Conservation (phyloP, 2,888 invertebrate species). For the Agrenia bidenticulata region DNA sequence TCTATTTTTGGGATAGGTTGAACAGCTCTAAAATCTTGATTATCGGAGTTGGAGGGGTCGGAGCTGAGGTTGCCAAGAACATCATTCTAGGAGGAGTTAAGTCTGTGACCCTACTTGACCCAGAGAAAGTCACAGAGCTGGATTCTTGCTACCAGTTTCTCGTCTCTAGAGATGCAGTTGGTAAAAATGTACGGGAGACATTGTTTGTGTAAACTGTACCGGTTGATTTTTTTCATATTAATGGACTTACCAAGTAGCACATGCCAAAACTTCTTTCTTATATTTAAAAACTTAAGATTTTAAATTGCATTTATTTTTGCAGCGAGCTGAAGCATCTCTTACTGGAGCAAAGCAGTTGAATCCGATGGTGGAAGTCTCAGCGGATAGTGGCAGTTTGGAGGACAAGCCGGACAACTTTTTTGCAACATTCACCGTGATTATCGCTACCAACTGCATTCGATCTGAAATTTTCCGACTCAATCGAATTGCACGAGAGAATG, state of each 20-base stretch:
- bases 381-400: conserved; percentile 60
- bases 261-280: not conserved
- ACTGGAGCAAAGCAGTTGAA: conserved; percentile 80
- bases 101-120: conserved; percentile 80
- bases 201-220: too few species aligned
- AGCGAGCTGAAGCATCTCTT: conserved; percentile 82
- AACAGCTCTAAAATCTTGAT: conserved; percentile 82
- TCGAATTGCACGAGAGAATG: conserved; percentile 70
- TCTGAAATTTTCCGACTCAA: conserved; percentile 74
- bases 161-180: conserved; percentile 69
- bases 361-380: conserved; percentile 82
- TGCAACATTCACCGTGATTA: conserved; percentile 73
- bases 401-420: conserved; percentile 73
- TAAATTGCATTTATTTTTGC: too few species aligned
- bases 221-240: too few species aligned
- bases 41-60: conserved; percentile 84
- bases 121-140: conserved; percentile 67
- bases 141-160: conserved; percentile 86
- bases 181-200: conserved; percentile 79
- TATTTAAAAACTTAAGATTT: too few species aligned
- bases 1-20: conserved; percentile 61
- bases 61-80: conserved; percentile 96
- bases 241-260: too few species aligned
- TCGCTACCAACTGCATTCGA: conserved; percentile 70
- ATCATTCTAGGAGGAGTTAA: conserved; percentile 90